Evolutionary conservation across 2,797 vertebrate genomes (phyloP), one percentile per base, ranked within the genome.

Genomic region (Gobio occitaniae): DNA sequence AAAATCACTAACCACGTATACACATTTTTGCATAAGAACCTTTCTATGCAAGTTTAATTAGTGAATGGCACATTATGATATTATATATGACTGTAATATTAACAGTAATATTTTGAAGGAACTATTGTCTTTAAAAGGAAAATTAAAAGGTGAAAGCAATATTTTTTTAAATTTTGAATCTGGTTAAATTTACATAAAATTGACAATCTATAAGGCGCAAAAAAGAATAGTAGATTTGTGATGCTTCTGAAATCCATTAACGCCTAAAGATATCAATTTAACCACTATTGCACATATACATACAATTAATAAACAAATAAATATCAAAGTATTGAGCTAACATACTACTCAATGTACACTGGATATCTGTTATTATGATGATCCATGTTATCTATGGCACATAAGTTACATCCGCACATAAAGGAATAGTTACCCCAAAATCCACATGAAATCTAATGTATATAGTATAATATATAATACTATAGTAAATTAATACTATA

Each of bases 301-400:
- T 56, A 15, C 6, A 76, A 48, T 72, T 44, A 72, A 72, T 48
- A 71, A 71, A 71, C 38, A n/a, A 47, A 70, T 47, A 70, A 21
- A 47, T n/a, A 47, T 16, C 44, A 72, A 56, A 2, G 25, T 4
- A 56, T 19, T 76, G 11, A 15, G 3, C 19, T 56, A 76, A 76
- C 74, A 56, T 38, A 56, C 32, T n/a, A 76, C 50, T 52, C 47
- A 1, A n/a, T 38, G 29, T 38, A 54, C 25, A 36, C 50, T 52
- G 13, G 44, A 48, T 48, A 29, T 16, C 3, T 71, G 56, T 41
- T 44, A 21, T 61, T 38, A 25, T 61, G 59, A 63, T 63, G 59
- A 63, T 63, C 12, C n/a, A n/a, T 63, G n/a, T 63, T 63, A 25
- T 13, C n/a, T 25, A 61, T 25, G 59, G 12, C 59, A 63, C 59